A percentile compares a stretch with the other conserved stretches of the same genome.
Evolutionary conservation across 1,140 invertebrate species (phyloP).

Genomic region (Nomia melanderi): DNA sequence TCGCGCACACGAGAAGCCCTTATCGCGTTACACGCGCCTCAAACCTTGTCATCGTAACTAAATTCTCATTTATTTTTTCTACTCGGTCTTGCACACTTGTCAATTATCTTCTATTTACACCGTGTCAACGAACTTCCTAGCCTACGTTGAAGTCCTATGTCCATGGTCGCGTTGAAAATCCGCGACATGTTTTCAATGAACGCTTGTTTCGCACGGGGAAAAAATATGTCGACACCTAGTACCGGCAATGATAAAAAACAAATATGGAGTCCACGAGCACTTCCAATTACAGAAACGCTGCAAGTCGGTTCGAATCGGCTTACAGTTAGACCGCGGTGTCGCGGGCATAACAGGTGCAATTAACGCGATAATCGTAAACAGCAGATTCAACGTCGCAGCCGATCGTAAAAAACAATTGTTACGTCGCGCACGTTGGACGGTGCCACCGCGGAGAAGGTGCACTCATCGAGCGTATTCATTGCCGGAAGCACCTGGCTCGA

Average conservation of each 20-base stretch:
- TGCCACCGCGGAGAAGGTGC: too few relatives aligned
- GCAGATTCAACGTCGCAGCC: not conserved
- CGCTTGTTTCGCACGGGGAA: too few relatives aligned
- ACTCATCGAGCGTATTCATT: too few relatives aligned
- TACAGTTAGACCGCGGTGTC: not conserved
- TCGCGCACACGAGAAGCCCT: slow-evolving; percentile 48
- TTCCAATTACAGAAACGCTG: too few relatives aligned
- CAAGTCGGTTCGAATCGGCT: not conserved
- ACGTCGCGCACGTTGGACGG: not conserved
- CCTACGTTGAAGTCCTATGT: not conserved
- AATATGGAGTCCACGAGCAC: too few relatives aligned
- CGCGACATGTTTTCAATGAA: too few relatives aligned
- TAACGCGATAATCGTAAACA: not conserved
- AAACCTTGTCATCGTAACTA: slow-evolving; percentile 16
- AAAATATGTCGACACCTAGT: too few relatives aligned
- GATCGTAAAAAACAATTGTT: not conserved
- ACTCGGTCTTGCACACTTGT: not conserved
- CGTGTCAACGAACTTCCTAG: not conserved
- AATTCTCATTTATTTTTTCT: slow-evolving; percentile 10
- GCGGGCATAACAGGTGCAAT: slow-evolving; percentile 8
- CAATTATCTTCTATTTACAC: slow-evolving; percentile 23
- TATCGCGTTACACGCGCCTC: slow-evolving; percentile 36
- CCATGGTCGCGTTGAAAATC: not conserved
- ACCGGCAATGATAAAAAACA: too few relatives aligned
- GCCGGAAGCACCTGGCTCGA: not conserved